Conservation (phyloP, 2,797 vertebrate species). For the Rhynchonycteris naso region DNA sequence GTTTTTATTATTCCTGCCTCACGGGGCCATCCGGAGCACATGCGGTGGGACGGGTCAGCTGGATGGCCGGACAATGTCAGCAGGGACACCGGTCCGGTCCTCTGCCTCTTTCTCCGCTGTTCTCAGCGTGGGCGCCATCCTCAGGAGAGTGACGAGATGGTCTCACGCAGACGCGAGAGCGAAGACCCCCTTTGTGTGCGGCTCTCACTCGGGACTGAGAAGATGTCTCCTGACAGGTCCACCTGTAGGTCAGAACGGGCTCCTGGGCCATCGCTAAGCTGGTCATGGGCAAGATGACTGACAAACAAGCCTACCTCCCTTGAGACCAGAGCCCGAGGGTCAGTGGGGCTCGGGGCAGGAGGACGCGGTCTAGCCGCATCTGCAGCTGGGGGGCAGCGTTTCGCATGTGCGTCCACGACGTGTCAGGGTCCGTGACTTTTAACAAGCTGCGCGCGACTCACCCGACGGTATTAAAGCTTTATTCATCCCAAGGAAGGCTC, state of each 20-base stretch:
- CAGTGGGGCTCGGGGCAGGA: neutral
- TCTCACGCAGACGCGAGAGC: accelerated
- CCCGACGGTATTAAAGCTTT: accelerated
- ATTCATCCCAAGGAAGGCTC: neutral
- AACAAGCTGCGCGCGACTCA: accelerated
- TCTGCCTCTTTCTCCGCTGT: neutral
- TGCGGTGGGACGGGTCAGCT: accelerated
- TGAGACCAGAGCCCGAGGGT: neutral
- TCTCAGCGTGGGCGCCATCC: neutral
- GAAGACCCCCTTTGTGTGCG: neutral
- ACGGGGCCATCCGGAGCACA: neutral
- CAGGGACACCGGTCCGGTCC: no score
- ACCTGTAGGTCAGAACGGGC: neutral
- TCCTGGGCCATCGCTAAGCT: neutral
- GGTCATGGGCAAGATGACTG: accelerated
- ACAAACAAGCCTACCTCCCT: no score
- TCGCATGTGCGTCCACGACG: accelerated
- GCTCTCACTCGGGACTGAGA: neutral
- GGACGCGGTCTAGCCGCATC: accelerated
- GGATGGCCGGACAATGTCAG: neutral
- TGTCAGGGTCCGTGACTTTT: accelerated
- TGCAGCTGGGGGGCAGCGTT: accelerated
- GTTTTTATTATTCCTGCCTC: neutral
- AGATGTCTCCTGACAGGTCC: neutral
- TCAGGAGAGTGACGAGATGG: neutral